These are phyloP conservation scores for Ceratosolen fusciceps DNA, from an alignment of 1,140 invertebrate species.

Conservation along the genomic window DNA sequence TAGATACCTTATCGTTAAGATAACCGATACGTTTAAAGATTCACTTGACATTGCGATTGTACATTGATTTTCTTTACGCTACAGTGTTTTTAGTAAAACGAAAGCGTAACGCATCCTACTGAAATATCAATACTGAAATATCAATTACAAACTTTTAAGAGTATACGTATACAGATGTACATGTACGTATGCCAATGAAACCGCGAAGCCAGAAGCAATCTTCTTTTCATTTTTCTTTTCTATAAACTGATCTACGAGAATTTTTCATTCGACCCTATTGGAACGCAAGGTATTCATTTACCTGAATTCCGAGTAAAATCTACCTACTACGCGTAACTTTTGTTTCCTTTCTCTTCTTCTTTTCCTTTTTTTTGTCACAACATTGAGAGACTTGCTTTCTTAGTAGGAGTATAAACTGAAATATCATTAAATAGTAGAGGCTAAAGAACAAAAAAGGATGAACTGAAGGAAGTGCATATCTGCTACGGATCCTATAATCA, in stretches of 20 bases:
- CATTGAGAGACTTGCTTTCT: slow-evolving; percentile 21
- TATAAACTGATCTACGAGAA: slow-evolving; percentile 11
- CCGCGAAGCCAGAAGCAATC: background rate
- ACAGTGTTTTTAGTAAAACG: background rate
- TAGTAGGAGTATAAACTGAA: background rate
- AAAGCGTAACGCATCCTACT: slow-evolving; percentile 1
- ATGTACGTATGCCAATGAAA: background rate
- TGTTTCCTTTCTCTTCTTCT: too few species aligned
- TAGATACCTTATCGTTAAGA: too few species aligned
- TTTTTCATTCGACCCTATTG: too few species aligned
- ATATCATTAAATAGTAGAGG: slow-evolving; percentile 28
- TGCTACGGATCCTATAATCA: slow-evolving; percentile 32
- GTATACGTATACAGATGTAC: too few species aligned
- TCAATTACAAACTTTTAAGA: too few species aligned
- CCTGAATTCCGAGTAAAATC: too few species aligned
- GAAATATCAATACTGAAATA: too few species aligned
- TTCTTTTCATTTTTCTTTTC: slow-evolving; percentile 26
- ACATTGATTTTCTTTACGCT: background rate
- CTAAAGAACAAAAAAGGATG: slow-evolving; percentile 20
- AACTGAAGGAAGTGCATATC: slow-evolving; percentile 32
- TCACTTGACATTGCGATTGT: too few species aligned
- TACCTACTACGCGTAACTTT: too few species aligned
- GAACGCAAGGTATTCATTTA: too few species aligned
- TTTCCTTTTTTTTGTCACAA: too few species aligned
- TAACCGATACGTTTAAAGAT: too few species aligned